These are phyloP conservation scores for Hirtodrosophila cameraria DNA, from an alignment of 2,888 invertebrate genomes.

Conservation along the genomic window DNA sequence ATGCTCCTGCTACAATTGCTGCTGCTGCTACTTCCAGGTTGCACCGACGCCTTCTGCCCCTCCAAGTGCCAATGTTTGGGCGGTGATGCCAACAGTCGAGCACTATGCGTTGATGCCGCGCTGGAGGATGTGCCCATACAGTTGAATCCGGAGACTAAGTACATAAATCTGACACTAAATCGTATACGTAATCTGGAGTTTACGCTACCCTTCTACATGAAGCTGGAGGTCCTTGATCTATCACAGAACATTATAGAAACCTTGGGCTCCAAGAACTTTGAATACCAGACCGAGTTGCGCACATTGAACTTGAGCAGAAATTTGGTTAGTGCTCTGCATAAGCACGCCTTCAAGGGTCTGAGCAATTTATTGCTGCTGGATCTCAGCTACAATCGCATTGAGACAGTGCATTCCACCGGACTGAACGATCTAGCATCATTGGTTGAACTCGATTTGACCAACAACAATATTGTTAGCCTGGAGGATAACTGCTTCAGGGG, in stretches of 20 bases:
- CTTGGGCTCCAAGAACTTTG: constrained; percentile 92
- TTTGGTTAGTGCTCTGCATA: constrained; percentile 88
- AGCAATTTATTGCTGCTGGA: constrained; percentile 88
- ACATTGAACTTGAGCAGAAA: constrained; percentile 92
- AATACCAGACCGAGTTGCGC: constrained; percentile 89
- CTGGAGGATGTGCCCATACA: constrained; percentile 95
- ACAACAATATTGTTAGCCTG: constrained; percentile 90
- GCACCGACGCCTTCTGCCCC: constrained; percentile 87
- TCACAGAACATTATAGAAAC: constrained; percentile 92
- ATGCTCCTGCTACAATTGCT: constrained; percentile 64
- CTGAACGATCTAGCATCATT: constrained; percentile 91
- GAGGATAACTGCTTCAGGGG: constrained; percentile 89
- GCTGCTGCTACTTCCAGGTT: constrained; percentile 63
- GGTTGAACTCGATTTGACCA: constrained; percentile 90
- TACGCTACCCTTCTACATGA: constrained; percentile 91
- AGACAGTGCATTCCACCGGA: constrained; percentile 89
- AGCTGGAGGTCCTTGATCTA: constrained; percentile 91
- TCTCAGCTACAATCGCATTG: constrained; percentile 91
- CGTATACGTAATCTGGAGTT: constrained; percentile 91
- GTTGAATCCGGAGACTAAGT: constrained; percentile 93
- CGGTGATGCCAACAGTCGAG: constrained; percentile 90
- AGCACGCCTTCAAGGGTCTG: constrained; percentile 91
- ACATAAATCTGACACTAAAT: constrained; percentile 93
- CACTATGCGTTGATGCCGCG: constrained; percentile 90
- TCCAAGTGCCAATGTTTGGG: constrained; percentile 89